These are phyloP conservation scores for Macaca nemestrina DNA, from an alignment of 2,113 vertebrate genomes.

Conservation along the genomic window DNA sequence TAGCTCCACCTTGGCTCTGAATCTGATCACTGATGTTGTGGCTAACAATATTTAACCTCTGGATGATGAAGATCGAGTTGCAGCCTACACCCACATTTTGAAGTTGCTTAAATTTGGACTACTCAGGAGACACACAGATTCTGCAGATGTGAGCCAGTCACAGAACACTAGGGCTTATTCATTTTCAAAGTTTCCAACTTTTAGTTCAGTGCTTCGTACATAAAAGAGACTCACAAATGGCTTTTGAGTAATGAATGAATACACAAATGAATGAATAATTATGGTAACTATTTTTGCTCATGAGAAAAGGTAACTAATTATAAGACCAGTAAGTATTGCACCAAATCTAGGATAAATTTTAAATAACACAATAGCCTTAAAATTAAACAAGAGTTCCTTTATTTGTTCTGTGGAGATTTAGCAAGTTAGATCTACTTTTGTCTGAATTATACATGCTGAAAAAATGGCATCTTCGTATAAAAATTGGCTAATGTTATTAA, in stretches of 20 bases:
- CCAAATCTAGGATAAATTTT: conserved; percentile 43
- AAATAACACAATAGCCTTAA: conserved; percentile 34
- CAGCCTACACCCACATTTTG: not conserved
- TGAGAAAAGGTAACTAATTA: conserved; percentile 42
- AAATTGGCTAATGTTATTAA: conserved; percentile 37
- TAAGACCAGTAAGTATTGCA: not conserved
- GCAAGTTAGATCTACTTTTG: conserved; percentile 50
- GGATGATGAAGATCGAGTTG: not conserved
- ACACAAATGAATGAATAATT: conserved; percentile 33
- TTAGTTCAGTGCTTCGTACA: not conserved
- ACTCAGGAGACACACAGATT: not conserved
- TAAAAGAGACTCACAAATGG: conserved; percentile 36
- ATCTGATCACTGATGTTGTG: not conserved
- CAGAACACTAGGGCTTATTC: conserved; percentile 36
- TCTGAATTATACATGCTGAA: conserved; percentile 37
- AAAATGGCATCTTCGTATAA: conserved; percentile 39
- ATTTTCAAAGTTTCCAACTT: conserved; percentile 20
- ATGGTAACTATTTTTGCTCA: conserved; percentile 25
- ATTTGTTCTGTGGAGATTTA: conserved; percentile 18
- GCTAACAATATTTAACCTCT: not conserved
- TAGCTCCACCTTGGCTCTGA: not conserved
- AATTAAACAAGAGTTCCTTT: conserved; percentile 43
- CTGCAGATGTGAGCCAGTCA: not conserved
- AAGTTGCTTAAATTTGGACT: not conserved
- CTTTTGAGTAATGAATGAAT: conserved; percentile 29